Evolutionary conservation across 1,140 invertebrate genomes (phyloP).

Genomic region (Saccostrea glomerata): DNA sequence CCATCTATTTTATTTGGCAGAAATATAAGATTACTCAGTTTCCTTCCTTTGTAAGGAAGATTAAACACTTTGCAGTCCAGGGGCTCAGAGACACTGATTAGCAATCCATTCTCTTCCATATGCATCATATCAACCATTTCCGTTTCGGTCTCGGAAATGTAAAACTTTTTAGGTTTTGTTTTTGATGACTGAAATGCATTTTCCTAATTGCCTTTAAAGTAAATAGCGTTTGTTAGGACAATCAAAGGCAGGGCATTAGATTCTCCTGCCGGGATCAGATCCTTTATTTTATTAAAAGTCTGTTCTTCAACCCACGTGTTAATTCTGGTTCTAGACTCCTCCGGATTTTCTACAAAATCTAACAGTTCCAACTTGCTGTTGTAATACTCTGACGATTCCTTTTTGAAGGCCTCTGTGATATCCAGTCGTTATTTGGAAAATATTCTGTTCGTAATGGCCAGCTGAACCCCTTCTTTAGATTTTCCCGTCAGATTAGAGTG

Average conservation of each 20-base stretch:
- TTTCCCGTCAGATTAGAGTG: conserved; percentile 77
- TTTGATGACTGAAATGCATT: conserved; percentile 82
- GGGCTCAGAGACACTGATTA: conserved; percentile 80
- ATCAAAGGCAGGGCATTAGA: conserved; percentile 81
- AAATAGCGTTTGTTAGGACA: conserved; percentile 87
- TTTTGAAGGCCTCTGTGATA: conserved; percentile 30
- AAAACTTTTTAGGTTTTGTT: conserved; percentile 79
- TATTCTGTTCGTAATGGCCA: conserved; percentile 79
- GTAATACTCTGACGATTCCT: conserved; percentile 40
- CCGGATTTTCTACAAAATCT: conserved; percentile 53
- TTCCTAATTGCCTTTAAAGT: conserved; percentile 89
- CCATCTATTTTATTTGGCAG: conserved; percentile 81
- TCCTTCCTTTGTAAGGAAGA: conserved; percentile 85
- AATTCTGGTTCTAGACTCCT: conserved; percentile 77
- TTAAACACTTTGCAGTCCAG: conserved; percentile 87
- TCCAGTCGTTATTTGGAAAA: conserved; percentile 77
- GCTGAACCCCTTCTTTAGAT: conserved; percentile 87
- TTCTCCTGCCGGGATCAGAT: conserved; percentile 80
- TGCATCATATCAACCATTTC: conserved; percentile 55
- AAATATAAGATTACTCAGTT: conserved; percentile 86
- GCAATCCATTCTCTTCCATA: conserved; percentile 45
- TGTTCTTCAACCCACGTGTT: conserved; percentile 85
- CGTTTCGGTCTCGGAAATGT: conserved; percentile 43
- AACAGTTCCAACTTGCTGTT: conserved; percentile 52
- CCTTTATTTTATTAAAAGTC: conserved; percentile 84